Evolutionary conservation across 2,113 vertebrate genomes (phyloP).

Genomic region (Polypterus bichir): DNA sequence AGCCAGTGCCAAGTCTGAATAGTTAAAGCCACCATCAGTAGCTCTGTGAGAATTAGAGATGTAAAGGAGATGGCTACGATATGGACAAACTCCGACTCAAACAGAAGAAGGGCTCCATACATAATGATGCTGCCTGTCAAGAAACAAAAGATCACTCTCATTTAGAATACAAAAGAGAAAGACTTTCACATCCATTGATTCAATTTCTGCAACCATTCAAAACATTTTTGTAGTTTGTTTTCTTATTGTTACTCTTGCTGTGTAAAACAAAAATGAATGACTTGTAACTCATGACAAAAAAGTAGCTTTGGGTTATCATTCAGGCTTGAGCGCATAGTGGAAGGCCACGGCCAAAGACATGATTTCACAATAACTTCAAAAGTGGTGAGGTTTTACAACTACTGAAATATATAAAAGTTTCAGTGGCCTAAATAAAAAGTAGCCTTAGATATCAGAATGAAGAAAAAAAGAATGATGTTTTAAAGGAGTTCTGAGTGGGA

Average conservation of each 20-base stretch:
- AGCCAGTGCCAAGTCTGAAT: conserved; percentile 98
- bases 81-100: conserved; percentile 93
- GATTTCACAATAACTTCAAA: no score
- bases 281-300: no score
- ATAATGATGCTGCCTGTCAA: conserved; percentile 90
- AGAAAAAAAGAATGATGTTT: no score
- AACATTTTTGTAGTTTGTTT: conserved; percentile 16
- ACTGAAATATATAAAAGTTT: not conserved
- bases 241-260: conserved; percentile 11
- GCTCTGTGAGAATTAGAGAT: conserved; percentile 85
- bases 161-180: conserved; percentile 21
- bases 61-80: conserved; percentile 97
- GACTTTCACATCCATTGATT: conserved; percentile 25
- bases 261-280: no score
- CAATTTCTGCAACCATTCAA: conserved; percentile 7
- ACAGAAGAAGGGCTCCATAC: conserved; percentile 88
- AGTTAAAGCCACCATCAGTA: conserved; percentile 91
- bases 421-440: conserved; percentile 1
- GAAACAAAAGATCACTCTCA: conserved; percentile 3
- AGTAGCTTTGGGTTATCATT: no score
- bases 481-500: no score
- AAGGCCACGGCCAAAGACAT: no score
- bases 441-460: no score
- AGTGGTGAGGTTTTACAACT: no score
- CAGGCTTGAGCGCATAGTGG: no score